Conservation (phyloP, 2,888 invertebrate species). For the Lepetodrilus schrolli region DNA sequence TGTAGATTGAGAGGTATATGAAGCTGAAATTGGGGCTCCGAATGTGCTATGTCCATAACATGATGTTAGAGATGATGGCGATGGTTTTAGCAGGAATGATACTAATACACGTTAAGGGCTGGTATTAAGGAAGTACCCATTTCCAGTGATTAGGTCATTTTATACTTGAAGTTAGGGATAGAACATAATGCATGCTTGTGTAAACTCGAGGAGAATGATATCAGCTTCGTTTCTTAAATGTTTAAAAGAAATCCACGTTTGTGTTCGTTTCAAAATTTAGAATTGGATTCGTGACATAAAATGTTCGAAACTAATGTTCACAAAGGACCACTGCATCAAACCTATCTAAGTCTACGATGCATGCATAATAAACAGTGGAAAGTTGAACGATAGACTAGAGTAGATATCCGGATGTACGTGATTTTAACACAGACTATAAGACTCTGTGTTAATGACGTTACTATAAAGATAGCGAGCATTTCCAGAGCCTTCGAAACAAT, state of each 20-base stretch:
- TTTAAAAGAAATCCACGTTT: not conserved
- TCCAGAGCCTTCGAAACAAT: constrained; percentile 13
- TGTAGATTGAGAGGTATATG: too few relatives aligned
- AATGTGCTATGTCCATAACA: not conserved
- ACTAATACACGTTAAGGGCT: too few relatives aligned
- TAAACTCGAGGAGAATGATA: too few relatives aligned
- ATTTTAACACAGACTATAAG: too few relatives aligned
- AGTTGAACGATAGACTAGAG: not conserved
- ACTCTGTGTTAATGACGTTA: not conserved
- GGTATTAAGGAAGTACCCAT: too few relatives aligned
- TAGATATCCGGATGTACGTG: not conserved
- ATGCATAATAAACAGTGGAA: not conserved
- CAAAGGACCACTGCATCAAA: not conserved
- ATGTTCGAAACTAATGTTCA: too few relatives aligned
- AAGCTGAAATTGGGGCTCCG: constrained; percentile 5
- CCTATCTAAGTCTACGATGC: constrained; percentile 1
- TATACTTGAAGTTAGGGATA: too few relatives aligned
- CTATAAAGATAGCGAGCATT: not conserved
- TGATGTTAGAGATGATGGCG: not conserved
- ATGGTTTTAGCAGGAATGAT: too few relatives aligned
- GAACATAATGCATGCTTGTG: too few relatives aligned
- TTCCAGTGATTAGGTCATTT: too few relatives aligned
- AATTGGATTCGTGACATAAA: not conserved
- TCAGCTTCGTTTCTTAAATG: not conserved
- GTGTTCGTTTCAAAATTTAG: not conserved